Percentiles rank a stretch among this genome's conserved stretches.
Evolutionary conservation across 2,113 vertebrate species (phyloP).

Genomic region (Aegotheles bennettii): DNA sequence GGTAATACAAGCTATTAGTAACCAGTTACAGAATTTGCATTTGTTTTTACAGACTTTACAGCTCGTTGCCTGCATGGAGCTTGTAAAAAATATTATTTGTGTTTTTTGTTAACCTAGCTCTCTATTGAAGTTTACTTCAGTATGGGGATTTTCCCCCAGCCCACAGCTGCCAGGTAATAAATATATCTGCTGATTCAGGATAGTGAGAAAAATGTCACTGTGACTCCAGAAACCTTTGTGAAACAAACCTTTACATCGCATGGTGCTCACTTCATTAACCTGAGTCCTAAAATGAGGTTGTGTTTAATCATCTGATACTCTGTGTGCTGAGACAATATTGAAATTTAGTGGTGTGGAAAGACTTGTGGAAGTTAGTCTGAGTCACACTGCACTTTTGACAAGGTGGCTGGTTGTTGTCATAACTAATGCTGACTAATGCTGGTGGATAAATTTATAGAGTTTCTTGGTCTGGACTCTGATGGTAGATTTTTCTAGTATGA

Average conservation of each 20-base stretch:
- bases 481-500: not conserved
- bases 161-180: not conserved
- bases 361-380: not conserved
- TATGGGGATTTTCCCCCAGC: not conserved
- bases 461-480: not conserved
- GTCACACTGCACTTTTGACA: not conserved
- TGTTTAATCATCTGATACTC: constrained; percentile 12
- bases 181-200: not conserved
- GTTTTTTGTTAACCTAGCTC: not conserved
- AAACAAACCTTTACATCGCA: not conserved
- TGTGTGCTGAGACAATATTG: not conserved
- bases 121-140: not conserved
- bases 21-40: not conserved
- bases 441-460: not conserved
- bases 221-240: not conserved
- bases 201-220: not conserved
- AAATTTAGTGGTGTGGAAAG: not conserved
- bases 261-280: not conserved
- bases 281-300: not conserved
- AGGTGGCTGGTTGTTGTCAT: not conserved
- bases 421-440: not conserved
- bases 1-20: not conserved
- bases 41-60: not conserved
- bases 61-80: not conserved
- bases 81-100: not conserved